These are phyloP conservation scores for Sebastes matsubarae DNA, from an alignment of 2,797 vertebrate species.

Conservation along the genomic window DNA sequence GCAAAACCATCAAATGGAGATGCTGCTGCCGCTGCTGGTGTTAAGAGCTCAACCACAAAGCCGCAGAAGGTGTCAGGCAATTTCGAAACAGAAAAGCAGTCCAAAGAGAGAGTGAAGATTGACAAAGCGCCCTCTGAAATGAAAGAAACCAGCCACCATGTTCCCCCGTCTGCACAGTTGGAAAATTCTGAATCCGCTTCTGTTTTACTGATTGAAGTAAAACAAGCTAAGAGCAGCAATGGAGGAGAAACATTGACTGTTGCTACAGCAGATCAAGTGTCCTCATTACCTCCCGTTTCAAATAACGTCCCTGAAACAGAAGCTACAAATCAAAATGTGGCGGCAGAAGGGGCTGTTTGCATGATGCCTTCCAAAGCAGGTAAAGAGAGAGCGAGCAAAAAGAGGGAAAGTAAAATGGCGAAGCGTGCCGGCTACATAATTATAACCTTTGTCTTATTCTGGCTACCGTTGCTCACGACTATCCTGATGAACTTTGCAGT, in stretches of 20 bases:
- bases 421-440: conserved; percentile 84
- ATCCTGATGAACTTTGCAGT: conserved; percentile 68
- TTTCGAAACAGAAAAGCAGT: conserved; percentile 17
- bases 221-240: conserved; percentile 1
- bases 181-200: conserved; percentile 28
- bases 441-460: conserved; percentile 81
- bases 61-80: conserved; percentile 27
- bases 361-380: conserved; percentile 79
- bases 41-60: conserved; percentile 27
- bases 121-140: conserved; percentile 32
- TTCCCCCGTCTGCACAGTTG: neutral
- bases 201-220: conserved; percentile 25
- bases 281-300: conserved; percentile 25
- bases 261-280: conserved; percentile 22
- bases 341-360: conserved; percentile 77
- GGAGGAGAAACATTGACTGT: conserved; percentile 7
- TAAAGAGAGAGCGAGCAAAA: conserved; percentile 73
- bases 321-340: neutral
- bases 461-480: conserved; percentile 80
- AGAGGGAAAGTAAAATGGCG: conserved; percentile 82
- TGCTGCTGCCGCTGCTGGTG: neutral
- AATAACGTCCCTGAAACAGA: conserved; percentile 20
- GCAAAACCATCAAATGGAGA: conserved; percentile 21
- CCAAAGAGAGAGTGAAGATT: conserved; percentile 23
- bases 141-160: conserved; percentile 19